These are phyloP conservation scores for Neodiprion lecontei DNA, from an alignment of 1,140 invertebrate genomes.

Conservation along the genomic window DNA sequence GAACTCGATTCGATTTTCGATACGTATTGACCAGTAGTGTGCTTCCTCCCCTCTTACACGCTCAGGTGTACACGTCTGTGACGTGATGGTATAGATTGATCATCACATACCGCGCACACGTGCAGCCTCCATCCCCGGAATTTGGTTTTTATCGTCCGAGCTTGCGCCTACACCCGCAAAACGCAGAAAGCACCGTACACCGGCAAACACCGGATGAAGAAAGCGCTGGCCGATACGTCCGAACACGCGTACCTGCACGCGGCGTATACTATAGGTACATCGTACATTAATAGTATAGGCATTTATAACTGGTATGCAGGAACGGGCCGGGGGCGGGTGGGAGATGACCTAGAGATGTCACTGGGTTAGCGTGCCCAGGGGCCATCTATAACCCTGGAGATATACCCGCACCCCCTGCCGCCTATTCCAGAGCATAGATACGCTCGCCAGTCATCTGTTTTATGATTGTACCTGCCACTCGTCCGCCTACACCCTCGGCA, in stretches of 20 bases:
- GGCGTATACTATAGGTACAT: too few relatives aligned
- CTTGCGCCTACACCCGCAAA: too few relatives aligned
- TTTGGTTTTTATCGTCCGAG: too few relatives aligned
- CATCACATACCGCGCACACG: too few relatives aligned
- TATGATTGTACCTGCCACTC: neutral
- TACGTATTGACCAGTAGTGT: neutral
- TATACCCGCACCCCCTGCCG: constrained; percentile 21
- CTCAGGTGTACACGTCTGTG: neutral
- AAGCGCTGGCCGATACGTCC: too few relatives aligned
- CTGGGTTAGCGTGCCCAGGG: constrained; percentile 54
- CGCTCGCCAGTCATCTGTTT: constrained; percentile 6
- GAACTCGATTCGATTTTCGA: constrained; percentile 3
- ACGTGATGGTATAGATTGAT: too few relatives aligned
- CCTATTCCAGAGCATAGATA: neutral
- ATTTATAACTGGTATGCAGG: too few relatives aligned
- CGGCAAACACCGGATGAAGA: too few relatives aligned
- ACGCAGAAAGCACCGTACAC: too few relatives aligned
- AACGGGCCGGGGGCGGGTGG: neutral
- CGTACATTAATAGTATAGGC: too few relatives aligned
- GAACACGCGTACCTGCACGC: too few relatives aligned
- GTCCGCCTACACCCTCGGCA: neutral
- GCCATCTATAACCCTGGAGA: constrained; percentile 52
- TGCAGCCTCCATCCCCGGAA: too few relatives aligned
- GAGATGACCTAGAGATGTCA: constrained; percentile 56
- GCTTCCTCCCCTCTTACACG: neutral